These are phyloP conservation scores for Babylonia areolata DNA, from an alignment of 1,140 invertebrate species.

Conservation along the genomic window DNA sequence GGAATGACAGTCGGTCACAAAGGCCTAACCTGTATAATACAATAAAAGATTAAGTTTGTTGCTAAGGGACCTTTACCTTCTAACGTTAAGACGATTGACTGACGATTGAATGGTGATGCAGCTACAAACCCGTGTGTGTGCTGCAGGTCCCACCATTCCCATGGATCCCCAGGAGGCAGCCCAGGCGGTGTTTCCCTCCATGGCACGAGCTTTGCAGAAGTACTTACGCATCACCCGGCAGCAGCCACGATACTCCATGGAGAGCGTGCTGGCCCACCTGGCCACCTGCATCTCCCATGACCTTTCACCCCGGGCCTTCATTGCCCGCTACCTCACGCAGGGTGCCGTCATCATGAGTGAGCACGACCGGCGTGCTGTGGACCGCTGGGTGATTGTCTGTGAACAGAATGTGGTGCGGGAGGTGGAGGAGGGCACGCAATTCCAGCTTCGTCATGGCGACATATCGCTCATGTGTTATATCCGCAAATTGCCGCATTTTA, in stretches of 20 bases:
- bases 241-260: conserved; percentile 95
- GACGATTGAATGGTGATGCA: no score
- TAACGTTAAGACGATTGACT: no score
- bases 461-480: conserved; percentile 92
- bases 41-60: no score
- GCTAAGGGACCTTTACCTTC: no score
- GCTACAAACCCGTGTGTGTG: no score
- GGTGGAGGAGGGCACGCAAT: conserved; percentile 85
- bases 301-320: conserved; percentile 91
- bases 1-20: no score
- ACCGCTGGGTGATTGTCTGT: conserved; percentile 94
- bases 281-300: conserved; percentile 94
- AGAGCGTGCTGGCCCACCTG: conserved; percentile 91
- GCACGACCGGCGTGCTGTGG: conserved; percentile 55
- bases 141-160: conserved; percentile 79
- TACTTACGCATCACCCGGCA: conserved; percentile 96
- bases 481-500: conserved; percentile 91
- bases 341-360: conserved; percentile 76
- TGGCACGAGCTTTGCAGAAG: conserved; percentile 96
- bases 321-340: conserved; percentile 81
- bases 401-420: conserved; percentile 91
- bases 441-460: conserved; percentile 92
- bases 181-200: conserved; percentile 96
- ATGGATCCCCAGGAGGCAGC: conserved; percentile 97
- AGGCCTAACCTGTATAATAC: no score